Conservation (phyloP, 2,113 vertebrate species). For the Hemiscyllium ocellatum region DNA sequence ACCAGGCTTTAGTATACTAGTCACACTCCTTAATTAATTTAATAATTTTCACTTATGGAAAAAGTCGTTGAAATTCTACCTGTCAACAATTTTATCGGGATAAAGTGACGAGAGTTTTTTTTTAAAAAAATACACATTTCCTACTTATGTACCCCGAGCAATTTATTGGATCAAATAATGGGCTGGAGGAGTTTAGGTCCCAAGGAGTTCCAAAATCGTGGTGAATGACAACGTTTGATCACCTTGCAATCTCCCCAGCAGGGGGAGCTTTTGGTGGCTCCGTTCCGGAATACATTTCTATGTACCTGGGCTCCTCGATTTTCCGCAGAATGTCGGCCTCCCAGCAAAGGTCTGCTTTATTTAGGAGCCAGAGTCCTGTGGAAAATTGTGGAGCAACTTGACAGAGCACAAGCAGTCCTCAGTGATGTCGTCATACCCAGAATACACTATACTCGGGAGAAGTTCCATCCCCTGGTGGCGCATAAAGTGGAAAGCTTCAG, state of each 20-base stretch:
- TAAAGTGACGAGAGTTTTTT: neutral
- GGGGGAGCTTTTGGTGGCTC: neutral
- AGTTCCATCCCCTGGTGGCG: neutral
- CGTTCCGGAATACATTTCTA: neutral
- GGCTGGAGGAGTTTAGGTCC: neutral
- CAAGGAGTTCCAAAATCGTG: neutral
- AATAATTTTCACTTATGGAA: neutral
- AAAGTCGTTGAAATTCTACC: conserved; percentile 39
- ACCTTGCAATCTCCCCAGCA: neutral
- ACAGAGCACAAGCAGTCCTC: neutral
- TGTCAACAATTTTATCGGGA: conserved; percentile 50
- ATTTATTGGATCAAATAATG: neutral
- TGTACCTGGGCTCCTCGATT: neutral
- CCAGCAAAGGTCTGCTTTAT: neutral
- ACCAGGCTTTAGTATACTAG: neutral
- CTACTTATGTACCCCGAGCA: neutral
- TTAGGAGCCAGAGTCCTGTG: neutral
- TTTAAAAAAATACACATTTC: neutral
- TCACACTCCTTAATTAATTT: no score
- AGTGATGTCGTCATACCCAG: conserved; percentile 12
- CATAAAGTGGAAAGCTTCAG: neutral
- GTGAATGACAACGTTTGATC: neutral
- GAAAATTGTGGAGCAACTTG: neutral
- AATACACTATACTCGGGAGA: neutral
- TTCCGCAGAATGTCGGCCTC: neutral